Evolutionary conservation across 2,888 invertebrate species (phyloP).

Genomic region (Athalia circularis): DNA sequence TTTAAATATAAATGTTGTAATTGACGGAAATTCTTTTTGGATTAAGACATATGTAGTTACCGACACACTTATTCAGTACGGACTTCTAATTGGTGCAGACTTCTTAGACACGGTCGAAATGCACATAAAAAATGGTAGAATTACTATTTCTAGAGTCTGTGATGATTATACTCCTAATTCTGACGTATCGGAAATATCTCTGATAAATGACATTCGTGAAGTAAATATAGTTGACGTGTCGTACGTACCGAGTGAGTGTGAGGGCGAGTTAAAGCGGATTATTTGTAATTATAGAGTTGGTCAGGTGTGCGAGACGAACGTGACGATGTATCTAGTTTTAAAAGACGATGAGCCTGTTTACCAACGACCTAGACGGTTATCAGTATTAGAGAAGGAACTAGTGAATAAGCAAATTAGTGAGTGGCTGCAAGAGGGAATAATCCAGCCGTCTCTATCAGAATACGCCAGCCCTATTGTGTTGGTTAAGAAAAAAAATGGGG

Average conservation of each 20-base stretch:
- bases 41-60: slow-evolving; percentile 1
- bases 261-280: slow-evolving; percentile 6
- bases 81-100: slow-evolving; percentile 3
- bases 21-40: not conserved
- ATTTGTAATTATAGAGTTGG: slow-evolving; percentile 45
- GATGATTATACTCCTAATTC: not conserved
- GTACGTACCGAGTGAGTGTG: not conserved
- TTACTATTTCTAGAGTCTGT: not conserved
- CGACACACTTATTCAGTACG: not conserved
- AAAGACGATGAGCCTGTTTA: slow-evolving; percentile 51
- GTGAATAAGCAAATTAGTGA: slow-evolving; percentile 50
- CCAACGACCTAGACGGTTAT: slow-evolving; percentile 48
- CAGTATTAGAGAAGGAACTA: slow-evolving; percentile 44
- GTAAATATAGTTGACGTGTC: slow-evolving; percentile 30
- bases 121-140: not conserved
- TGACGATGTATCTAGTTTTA: slow-evolving; percentile 49
- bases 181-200: slow-evolving; percentile 4
- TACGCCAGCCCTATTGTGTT: slow-evolving; percentile 57
- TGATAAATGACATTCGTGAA: slow-evolving; percentile 21
- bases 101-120: slow-evolving; percentile 7
- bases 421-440: slow-evolving; percentile 53
- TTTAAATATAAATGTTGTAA: not conserved
- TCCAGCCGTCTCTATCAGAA: slow-evolving; percentile 54
- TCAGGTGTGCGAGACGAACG: slow-evolving; percentile 19
- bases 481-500: slow-evolving; percentile 52